A percentile compares a stretch with the other conserved stretches of the same genome.
Evolutionary conservation across 2,888 invertebrate genomes (phyloP).

Genomic region (Atherix ibis): DNA sequence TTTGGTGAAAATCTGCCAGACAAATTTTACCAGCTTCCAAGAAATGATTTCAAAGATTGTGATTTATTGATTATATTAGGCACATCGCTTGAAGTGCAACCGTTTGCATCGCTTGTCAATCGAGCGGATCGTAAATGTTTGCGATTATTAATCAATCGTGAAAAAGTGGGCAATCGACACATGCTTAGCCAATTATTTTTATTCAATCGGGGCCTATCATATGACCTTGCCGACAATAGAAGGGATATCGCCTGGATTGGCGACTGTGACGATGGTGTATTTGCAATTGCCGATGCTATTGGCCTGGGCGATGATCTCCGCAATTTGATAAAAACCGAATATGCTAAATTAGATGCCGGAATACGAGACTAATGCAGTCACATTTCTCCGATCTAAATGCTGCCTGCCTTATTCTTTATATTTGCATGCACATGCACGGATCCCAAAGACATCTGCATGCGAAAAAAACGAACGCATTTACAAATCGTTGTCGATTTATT

Average conservation of each 20-base stretch:
- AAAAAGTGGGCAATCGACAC: conserved; percentile 44
- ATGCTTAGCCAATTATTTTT: conserved; percentile 20
- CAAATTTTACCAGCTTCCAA: conserved; percentile 52
- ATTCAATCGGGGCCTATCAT: conserved; percentile 44
- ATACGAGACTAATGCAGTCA: too few species aligned
- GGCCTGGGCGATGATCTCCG: conserved; percentile 61
- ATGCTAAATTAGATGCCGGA: conserved; percentile 38
- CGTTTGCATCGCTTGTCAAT: conserved; percentile 79
- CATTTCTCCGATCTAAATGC: too few species aligned
- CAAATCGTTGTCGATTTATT: too few species aligned
- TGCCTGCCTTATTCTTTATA: too few species aligned
- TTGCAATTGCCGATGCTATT: conserved; percentile 53
- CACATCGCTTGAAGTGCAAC: conserved; percentile 85
- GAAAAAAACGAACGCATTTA: too few species aligned
- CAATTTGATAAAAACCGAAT: conserved; percentile 39
- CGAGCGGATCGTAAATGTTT: conserved; percentile 58
- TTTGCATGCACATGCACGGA: too few species aligned
- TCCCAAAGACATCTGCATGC: too few species aligned
- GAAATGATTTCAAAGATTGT: conserved; percentile 65
- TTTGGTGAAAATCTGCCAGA: conserved; percentile 83
- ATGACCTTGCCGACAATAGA: conserved; percentile 44
- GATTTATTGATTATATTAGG: conserved; percentile 91
- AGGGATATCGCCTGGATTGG: conserved; percentile 72
- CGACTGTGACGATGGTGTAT: conserved; percentile 69
- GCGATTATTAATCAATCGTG: conserved; percentile 73